Evolutionary conservation across 2,888 invertebrate genomes (phyloP).

Genomic region (Melieria omissa): DNA sequence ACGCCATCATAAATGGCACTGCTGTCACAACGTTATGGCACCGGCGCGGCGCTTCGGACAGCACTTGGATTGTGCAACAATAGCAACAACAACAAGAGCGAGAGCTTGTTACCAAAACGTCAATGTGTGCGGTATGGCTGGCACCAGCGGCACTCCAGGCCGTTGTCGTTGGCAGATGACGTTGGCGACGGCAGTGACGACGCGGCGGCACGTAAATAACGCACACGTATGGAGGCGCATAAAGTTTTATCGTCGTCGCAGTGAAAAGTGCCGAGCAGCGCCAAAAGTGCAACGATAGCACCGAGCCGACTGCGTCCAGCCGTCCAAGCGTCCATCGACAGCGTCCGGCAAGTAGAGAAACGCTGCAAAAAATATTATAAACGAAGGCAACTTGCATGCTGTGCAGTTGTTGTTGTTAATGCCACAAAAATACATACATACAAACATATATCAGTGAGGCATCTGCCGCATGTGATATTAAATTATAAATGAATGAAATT

Average conservation of each 20-base stretch:
- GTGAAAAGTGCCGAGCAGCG: neutral
- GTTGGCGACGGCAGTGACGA: too few relatives aligned
- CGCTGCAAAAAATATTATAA: slow-evolving; percentile 7
- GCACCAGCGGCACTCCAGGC: neutral
- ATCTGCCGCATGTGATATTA: slow-evolving; percentile 51
- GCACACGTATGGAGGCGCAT: slow-evolving; percentile 31
- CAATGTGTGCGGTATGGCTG: neutral
- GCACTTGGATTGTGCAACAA: neutral
- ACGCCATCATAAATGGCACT: slow-evolving; percentile 52
- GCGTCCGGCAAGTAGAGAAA: neutral
- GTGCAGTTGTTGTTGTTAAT: neutral
- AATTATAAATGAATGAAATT: slow-evolving; percentile 61
- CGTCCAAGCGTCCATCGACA: too few relatives aligned
- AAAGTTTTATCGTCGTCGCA: slow-evolving; percentile 36
- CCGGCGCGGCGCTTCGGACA: neutral
- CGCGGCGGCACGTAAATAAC: slow-evolving; percentile 22
- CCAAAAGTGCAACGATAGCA: slow-evolving; percentile 7
- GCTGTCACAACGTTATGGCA: slow-evolving; percentile 7
- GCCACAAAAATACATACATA: slow-evolving; percentile 22
- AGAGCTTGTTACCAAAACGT: neutral
- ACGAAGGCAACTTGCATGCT: neutral
- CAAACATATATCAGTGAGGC: slow-evolving; percentile 29
- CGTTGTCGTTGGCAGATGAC: too few relatives aligned
- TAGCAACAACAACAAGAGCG: neutral
- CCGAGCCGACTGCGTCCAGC: too few relatives aligned